phyloP scores from a whole-genome alignment of 1,140 invertebrate genomes.

The Drosophila pandora region DNA sequence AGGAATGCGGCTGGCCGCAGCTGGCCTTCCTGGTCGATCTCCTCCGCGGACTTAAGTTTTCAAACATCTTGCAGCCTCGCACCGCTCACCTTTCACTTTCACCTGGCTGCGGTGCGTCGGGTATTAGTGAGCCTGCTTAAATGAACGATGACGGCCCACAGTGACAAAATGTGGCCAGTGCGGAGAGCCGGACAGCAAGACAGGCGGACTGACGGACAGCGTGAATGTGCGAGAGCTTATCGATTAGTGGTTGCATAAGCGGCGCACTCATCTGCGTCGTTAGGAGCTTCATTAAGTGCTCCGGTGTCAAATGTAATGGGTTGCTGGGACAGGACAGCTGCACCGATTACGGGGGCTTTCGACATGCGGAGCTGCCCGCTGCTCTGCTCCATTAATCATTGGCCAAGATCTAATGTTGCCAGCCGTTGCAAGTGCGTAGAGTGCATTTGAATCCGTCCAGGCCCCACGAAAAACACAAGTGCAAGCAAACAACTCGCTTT shows the following conservation, averaged over 20 bases:
- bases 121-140: slow-evolving; percentile 27
- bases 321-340: slow-evolving; percentile 27
- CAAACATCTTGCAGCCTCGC: slow-evolving; percentile 44
- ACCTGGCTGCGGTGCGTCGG: slow-evolving; percentile 22
- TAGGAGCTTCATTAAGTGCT: slow-evolving; percentile 52
- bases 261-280: slow-evolving; percentile 28
- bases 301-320: slow-evolving; percentile 42
- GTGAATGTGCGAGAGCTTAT: slow-evolving; percentile 46
- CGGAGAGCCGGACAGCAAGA: neutral
- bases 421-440: slow-evolving; percentile 9
- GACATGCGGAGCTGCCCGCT: slow-evolving; percentile 13
- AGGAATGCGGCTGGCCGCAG: slow-evolving; percentile 1
- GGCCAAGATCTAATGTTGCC: neutral
- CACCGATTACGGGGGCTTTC: slow-evolving; percentile 41
- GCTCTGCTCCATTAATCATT: slow-evolving; percentile 49
- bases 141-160: slow-evolving; percentile 17
- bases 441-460: slow-evolving; percentile 11
- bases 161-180: slow-evolving; percentile 44
- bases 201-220: neutral
- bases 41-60: slow-evolving; percentile 18
- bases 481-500: slow-evolving; percentile 12
- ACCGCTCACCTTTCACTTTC: slow-evolving; percentile 60
- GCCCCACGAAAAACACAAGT: slow-evolving; percentile 1
- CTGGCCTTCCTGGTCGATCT: slow-evolving; percentile 13
- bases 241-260: slow-evolving; percentile 62